These are phyloP conservation scores for Sitta carolinensis DNA, from an alignment of 2,797 vertebrate species.

Conservation along the genomic window DNA sequence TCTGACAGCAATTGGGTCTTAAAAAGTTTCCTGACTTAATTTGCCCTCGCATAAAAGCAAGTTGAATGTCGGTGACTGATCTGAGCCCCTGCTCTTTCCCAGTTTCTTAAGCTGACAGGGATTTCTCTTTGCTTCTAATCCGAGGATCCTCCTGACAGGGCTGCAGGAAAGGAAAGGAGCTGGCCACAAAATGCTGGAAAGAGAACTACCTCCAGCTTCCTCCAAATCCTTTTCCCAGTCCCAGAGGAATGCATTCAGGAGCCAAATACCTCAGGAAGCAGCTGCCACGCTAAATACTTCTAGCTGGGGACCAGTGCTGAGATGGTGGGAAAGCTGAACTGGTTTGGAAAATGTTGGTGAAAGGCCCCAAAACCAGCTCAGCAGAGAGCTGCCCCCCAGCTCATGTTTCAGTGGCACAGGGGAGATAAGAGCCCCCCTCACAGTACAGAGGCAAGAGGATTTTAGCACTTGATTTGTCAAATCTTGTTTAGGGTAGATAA, in stretches of 20 bases:
- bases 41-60: not conserved
- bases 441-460: not conserved
- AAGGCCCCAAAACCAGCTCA: not conserved
- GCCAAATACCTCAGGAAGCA: constrained; percentile 60
- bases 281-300: constrained; percentile 40
- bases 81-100: not conserved
- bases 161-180: not conserved
- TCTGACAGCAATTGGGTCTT: not conserved
- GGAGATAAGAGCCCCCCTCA: not conserved
- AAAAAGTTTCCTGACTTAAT: not conserved
- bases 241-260: constrained; percentile 26
- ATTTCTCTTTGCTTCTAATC: not conserved
- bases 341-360: constrained; percentile 26
- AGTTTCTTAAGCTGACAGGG: not conserved
- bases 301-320: not conserved
- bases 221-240: constrained; percentile 7
- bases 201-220: not conserved
- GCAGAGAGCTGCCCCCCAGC: constrained; percentile 3
- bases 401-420: not conserved
- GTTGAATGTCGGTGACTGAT: not conserved
- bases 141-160: not conserved
- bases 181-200: constrained; percentile 15
- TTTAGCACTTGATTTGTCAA: not conserved
- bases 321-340: not conserved
- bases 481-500: not conserved